Base-by-base conservation (phyloP, 2,888 invertebrate species). In the Entomobrya multifasciata region DNA sequence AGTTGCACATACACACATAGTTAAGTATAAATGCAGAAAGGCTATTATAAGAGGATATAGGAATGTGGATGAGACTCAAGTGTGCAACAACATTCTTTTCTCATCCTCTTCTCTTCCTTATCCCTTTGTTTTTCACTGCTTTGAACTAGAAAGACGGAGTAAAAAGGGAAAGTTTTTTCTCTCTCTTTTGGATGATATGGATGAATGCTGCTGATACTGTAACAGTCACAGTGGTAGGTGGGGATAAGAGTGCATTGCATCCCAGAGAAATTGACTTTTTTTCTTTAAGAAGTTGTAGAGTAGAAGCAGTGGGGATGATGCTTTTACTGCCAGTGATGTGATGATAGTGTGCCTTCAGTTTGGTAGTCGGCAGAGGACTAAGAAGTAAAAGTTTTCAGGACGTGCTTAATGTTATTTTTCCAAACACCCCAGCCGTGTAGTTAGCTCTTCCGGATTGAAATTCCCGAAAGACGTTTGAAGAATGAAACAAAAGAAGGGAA, bases 31-130 rank as follows among this genome's bases (percentile, higher is more conserved):
- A 41, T 52, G 27, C 25, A 3, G 3, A 20, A 15, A 30, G 55
- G 30, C 52, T 72, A 36, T 13, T 36, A 36, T 36, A 36, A 36
- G 36, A 36, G 44, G 4, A 36, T 65, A 36, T 36, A 17, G 36
- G 74, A 62, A 72, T 76, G 52, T 36, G 65, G 84, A 85, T 85
- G 84, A 78, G 84, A 70, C 84, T 78, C 84, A 78, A 78, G 84
- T 85, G 78, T 84, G 77, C 84, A 78, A 85, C 77, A 67, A 85
- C 78, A 70, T 22, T 36, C 22, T 60, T 44, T 55, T 30, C 44
- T 47, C 41, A 60, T 20, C 22, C 52, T 76, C 76, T 74, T 17
- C 30, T 55, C n/a, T 15, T 36, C 13, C 20, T 67, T 44, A 41
- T 52, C 55, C 70, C 25, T 78, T 67, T 77, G 76, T 77, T 78